Evolutionary conservation across 2,797 vertebrate genomes (phyloP).

Genomic region (Mus spretus): DNA sequence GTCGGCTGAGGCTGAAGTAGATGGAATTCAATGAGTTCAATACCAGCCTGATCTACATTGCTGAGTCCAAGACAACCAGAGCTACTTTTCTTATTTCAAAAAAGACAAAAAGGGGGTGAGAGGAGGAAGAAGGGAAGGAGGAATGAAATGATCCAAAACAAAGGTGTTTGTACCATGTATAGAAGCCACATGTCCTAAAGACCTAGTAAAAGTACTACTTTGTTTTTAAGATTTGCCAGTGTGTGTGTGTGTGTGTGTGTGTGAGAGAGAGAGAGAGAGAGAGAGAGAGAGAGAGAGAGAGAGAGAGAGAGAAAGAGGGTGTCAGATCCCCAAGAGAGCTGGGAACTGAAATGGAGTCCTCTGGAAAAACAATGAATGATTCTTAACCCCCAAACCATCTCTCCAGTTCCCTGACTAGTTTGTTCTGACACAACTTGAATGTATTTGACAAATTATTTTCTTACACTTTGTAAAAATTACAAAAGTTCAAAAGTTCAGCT

Average conservation of each 20-base stretch:
- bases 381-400: not conserved
- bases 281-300: no score
- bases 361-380: not conserved
- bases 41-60: not conserved
- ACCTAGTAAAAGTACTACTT: not conserved
- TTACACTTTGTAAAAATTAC: constrained; percentile 45
- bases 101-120: not conserved
- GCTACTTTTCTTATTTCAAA: not conserved
- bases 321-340: not conserved
- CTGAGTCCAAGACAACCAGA: not conserved
- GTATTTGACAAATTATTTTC: not conserved
- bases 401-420: not conserved
- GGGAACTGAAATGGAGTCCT: not conserved
- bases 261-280: no score
- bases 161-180: not conserved
- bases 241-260: not conserved
- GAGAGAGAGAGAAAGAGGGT: no score
- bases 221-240: not conserved
- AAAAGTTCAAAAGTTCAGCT: constrained; percentile 14
- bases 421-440: constrained; percentile 24
- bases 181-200: not conserved
- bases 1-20: not conserved
- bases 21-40: not conserved
- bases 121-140: not conserved
- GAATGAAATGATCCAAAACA: not conserved